Evolutionary conservation across 2,888 invertebrate species (phyloP), one percentile per base, ranked within the genome.

Genomic region (Volucella inanis): DNA sequence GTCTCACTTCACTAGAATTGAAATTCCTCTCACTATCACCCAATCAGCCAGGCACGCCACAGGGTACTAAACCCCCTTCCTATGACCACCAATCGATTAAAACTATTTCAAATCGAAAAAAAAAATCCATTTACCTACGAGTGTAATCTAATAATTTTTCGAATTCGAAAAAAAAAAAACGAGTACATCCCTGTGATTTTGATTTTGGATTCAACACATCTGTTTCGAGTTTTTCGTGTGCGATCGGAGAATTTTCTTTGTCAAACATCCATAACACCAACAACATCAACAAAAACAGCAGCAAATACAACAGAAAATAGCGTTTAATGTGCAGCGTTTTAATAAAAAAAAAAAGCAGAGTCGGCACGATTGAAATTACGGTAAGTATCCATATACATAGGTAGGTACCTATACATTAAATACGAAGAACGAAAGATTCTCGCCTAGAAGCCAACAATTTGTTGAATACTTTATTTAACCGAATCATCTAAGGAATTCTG

Each of bases 391-490:
- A 39, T 52, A 45, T n/a, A n/a, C n/a, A n/a, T 75, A 57, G 61
- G 45, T 31, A 50, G 61, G 38, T 59, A n/a, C n/a, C n/a, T n/a
- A 71, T 18, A 38, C 55, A n/a, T 45, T 14, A 57, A 39, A 31
- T 49, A 31, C 59, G 43, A 45, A 41, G 18, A 43, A 59, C 67
- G 54, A 65, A 61, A 65, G 31, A 31, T 31, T 31, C 31, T 77
- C 72, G 84, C 84, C 18, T 22, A 22, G 18, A 22, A 22, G 18
- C 18, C 84, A 84, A 84, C 84, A 80, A 84, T 84, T 84, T 80
- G 84, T 84, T 84, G 80, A 84, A 84, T 80, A 84, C 84, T 84
- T 76, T 80, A 84, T 84, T 80, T 80, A 71, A 84, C 74, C 80
- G 80, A 84, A 84, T 80, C 65, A 80, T 84, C 84, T 84, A 59